Evolutionary conservation across 2,888 invertebrate species (phyloP).

Genomic region (Corbicula japonica): DNA sequence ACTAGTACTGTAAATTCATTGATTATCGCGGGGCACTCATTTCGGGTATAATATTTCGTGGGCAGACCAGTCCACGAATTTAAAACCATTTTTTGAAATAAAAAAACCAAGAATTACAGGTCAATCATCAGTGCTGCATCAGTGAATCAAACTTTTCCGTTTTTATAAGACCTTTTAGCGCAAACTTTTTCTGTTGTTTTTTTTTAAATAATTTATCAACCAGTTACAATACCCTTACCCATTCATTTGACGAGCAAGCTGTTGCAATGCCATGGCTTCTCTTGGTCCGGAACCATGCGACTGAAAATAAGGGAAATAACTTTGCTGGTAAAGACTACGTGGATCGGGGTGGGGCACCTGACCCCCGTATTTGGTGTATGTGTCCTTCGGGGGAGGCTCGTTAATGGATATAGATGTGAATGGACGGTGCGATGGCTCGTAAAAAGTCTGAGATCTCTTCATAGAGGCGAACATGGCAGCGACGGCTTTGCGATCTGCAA

Average conservation of each 20-base stretch:
- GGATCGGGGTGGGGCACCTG: constrained; percentile 43
- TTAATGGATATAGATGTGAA: constrained; percentile 65
- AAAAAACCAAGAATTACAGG: too few relatives aligned
- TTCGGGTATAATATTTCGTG: too few relatives aligned
- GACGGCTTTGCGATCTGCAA: constrained; percentile 37
- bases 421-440: constrained; percentile 50
- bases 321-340: constrained; percentile 49
- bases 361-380: constrained; percentile 53
- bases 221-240: too few relatives aligned
- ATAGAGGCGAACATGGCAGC: constrained; percentile 39
- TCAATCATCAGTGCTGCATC: too few relatives aligned
- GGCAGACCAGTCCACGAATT: too few relatives aligned
- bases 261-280: constrained; percentile 41
- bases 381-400: constrained; percentile 53
- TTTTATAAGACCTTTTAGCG: too few relatives aligned
- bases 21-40: too few relatives aligned
- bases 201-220: too few relatives aligned
- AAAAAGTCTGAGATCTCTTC: constrained; percentile 49
- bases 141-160: too few relatives aligned
- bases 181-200: too few relatives aligned
- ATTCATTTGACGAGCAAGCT: constrained; percentile 42
- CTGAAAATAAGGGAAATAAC: constrained; percentile 55
- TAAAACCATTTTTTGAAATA: too few relatives aligned
- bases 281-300: constrained; percentile 49
- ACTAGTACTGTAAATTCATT: too few relatives aligned